phyloP scores from a whole-genome alignment of 1,140 invertebrate species.

The Teleogryllus occipitalis region DNA sequence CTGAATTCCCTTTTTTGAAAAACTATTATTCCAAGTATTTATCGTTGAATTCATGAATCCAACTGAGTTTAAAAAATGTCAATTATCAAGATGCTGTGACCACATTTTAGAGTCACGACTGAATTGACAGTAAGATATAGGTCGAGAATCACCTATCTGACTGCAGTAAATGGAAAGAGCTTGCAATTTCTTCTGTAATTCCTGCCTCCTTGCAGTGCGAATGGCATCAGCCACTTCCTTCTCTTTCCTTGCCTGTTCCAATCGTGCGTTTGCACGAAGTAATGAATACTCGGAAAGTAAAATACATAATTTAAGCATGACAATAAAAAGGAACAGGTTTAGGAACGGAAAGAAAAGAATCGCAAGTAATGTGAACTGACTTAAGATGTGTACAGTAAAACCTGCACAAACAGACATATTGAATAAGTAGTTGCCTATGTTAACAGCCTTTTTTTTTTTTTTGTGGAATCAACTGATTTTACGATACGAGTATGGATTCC shows the following conservation, averaged over 20 bases:
- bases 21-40: not conserved
- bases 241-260: slow-evolving; percentile 55
- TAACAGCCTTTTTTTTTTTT: too few relatives aligned
- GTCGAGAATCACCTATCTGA: slow-evolving; percentile 88
- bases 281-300: slow-evolving; percentile 56
- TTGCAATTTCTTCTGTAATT: slow-evolving; percentile 70
- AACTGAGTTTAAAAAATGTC: too few relatives aligned
- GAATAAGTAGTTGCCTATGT: too few relatives aligned
- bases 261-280: slow-evolving; percentile 62
- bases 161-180: slow-evolving; percentile 72
- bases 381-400: too few relatives aligned
- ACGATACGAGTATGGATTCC: too few relatives aligned
- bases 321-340: too few relatives aligned
- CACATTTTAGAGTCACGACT: slow-evolving; percentile 75
- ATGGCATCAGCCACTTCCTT: slow-evolving; percentile 56
- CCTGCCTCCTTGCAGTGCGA: slow-evolving; percentile 65
- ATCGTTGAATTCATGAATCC: not conserved
- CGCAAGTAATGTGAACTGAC: too few relatives aligned
- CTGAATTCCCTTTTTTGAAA: not conserved
- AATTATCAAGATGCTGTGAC: slow-evolving; percentile 81
- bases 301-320: not conserved
- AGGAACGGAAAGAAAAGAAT: too few relatives aligned
- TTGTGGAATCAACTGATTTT: too few relatives aligned
- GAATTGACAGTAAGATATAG: slow-evolving; percentile 84
- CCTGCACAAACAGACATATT: too few relatives aligned